Evolutionary conservation across 2,888 invertebrate genomes (phyloP).

Genomic region (Keiferia lycopersicella): DNA sequence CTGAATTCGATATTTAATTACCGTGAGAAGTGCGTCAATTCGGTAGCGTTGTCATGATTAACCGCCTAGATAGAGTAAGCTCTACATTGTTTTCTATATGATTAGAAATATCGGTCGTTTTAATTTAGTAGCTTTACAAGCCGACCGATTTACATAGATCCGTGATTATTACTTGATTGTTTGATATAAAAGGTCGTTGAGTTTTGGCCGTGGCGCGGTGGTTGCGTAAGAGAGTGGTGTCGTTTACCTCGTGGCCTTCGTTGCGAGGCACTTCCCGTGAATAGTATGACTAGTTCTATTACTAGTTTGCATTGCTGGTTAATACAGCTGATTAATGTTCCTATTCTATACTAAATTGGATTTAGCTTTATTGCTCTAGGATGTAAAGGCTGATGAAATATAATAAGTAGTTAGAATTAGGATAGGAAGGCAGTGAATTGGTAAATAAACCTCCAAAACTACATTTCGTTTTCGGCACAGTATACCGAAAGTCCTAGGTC

Average conservation of each 20-base stretch:
- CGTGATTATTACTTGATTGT: neutral
- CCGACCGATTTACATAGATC: neutral
- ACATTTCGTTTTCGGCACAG: no score
- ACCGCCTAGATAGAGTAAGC: neutral
- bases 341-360: neutral
- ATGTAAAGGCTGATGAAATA: no score
- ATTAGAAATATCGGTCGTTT: neutral
- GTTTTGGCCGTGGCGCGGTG: slow-evolving; percentile 43
- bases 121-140: neutral
- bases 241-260: slow-evolving; percentile 76
- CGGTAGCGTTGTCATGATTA: neutral
- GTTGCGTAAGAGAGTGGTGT: slow-evolving; percentile 68
- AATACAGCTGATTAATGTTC: neutral
- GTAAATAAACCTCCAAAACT: no score
- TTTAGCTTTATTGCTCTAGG: neutral
- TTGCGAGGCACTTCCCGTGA: slow-evolving; percentile 26
- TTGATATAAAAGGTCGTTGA: slow-evolving; percentile 29
- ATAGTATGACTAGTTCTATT: slow-evolving; percentile 16
- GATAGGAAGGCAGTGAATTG: no score
- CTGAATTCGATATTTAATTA: neutral
- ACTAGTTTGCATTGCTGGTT: neutral
- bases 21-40: neutral
- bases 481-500: no score
- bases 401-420: no score
- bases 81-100: neutral